Percentiles rank a stretch among this genome's conserved stretches.
These are phyloP conservation scores for Sinocyclocheilus rhinocerous DNA, from an alignment of 2,113 vertebrate genomes.

Conservation along the genomic window DNA sequence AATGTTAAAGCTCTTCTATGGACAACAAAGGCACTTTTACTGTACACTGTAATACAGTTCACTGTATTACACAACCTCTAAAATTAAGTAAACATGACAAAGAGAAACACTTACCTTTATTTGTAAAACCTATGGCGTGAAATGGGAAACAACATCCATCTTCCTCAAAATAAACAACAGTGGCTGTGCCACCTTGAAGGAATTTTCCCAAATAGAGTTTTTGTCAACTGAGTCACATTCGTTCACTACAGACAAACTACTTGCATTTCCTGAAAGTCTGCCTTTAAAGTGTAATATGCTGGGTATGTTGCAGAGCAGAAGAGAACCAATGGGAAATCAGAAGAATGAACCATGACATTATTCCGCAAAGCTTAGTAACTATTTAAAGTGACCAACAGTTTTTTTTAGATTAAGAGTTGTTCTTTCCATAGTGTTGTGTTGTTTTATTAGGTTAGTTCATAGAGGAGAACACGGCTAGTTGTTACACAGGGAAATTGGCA, in stretches of 20 bases:
- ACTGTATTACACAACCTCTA: neutral
- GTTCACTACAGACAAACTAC: neutral
- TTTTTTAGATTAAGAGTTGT: neutral
- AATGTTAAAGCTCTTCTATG: neutral
- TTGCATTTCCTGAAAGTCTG: conserved; percentile 12
- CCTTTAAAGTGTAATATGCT: neutral
- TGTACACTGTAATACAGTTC: neutral
- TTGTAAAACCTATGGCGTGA: neutral
- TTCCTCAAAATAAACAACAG: neutral
- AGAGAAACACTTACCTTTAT: conserved; percentile 3
- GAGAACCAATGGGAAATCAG: neutral
- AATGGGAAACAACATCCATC: neutral
- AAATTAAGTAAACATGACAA: neutral
- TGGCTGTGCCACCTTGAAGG: neutral
- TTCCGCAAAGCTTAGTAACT: neutral
- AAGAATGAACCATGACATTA: neutral
- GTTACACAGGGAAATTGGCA: neutral
- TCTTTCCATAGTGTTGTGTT: neutral
- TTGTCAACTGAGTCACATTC: neutral
- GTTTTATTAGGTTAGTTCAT: neutral
- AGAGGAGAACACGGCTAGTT: neutral
- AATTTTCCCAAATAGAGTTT: neutral
- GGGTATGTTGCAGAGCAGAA: neutral
- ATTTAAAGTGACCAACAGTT: neutral
- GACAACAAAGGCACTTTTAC: neutral